Base-by-base conservation (phyloP, 2,113 vertebrate species). In the Theristicus caerulescens region DNA sequence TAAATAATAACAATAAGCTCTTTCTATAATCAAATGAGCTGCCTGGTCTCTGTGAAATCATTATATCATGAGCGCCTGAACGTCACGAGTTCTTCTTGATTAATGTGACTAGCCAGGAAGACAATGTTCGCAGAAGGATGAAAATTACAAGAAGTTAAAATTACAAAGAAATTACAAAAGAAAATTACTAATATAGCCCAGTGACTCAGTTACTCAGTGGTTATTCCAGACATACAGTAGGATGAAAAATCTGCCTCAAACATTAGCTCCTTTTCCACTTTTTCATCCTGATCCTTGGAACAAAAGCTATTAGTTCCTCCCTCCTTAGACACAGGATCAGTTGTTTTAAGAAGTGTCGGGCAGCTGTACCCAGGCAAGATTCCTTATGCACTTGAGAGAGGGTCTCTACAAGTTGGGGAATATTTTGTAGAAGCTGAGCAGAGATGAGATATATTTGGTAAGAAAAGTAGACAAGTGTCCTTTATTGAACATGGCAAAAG, bases 21-120 rank as follows among this genome's bases (percentile, higher is more conserved):
- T 73, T 81, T 91, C n/a, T 71, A 18, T 89, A 95, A 93, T 55
- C 40, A 77, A 73, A 83, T 55, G 59, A 95, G 59, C 51, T 86
- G 72, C 34, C 55, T 92, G 38, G 46, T 86, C 49, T 90, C 92
- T 95, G 66, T 93, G 79, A 94, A 94, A 80, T 85, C 65, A 65
- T 92, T 86, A 5, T 55, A 64, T 55, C 57, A 57, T 0, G 0
- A 96, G 54, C 0, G 2, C 58, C 51, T 83, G 88, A 96, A 77
- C 38, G 81, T 86, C 88, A 52, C 15, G 61, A 79, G 58, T 25
- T 83, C 26, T 46, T 79, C 85, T 72, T 94, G 69, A 96, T 96
- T 64, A 91, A 91, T 46, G 73, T 76, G 65, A 65, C 65, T 38
- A 81, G 40, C 77, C 78, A 93, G 84, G 73, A 93, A 93, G 36